phyloP scores from a whole-genome alignment of 2,888 invertebrate species.

The Conus canariensis region DNA sequence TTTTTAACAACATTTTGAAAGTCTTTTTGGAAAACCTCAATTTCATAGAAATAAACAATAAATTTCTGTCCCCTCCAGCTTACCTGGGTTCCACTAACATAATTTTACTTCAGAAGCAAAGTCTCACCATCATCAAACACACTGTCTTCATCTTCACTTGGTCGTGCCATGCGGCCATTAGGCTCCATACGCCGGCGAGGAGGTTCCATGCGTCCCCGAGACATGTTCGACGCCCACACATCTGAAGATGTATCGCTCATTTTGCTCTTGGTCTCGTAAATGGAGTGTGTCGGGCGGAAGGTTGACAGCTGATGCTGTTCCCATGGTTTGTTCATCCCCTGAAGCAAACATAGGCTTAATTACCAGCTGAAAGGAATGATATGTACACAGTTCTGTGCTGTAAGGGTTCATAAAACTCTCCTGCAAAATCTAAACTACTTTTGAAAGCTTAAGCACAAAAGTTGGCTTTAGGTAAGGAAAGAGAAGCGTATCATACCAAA shows the following conservation, averaged over 20 bases:
- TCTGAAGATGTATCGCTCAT: constrained; percentile 35
- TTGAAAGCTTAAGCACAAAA: no score
- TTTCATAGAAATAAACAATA: no score
- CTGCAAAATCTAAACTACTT: no score
- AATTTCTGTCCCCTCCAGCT: no score
- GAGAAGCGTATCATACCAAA: no score
- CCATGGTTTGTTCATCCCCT: constrained; percentile 48
- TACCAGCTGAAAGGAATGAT: neutral
- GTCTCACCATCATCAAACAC: constrained; percentile 38
- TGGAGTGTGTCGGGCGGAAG: constrained; percentile 5
- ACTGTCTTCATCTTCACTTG: constrained; percentile 46
- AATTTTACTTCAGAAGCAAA: no score
- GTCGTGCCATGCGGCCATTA: constrained; percentile 13
- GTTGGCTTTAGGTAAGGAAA: no score
- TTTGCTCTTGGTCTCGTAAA: constrained; percentile 42
- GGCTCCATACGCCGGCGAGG: constrained; percentile 11
- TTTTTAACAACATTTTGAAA: no score
- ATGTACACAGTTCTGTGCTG: neutral
- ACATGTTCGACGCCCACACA: constrained; percentile 43
- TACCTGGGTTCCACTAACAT: no score
- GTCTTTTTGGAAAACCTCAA: no score
- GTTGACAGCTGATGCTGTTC: constrained; percentile 46
- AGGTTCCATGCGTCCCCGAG: constrained; percentile 24
- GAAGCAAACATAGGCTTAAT: neutral
- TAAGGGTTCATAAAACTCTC: no score